phyloP scores from a whole-genome alignment of 2,113 vertebrate species.

The Progne subis region DNA sequence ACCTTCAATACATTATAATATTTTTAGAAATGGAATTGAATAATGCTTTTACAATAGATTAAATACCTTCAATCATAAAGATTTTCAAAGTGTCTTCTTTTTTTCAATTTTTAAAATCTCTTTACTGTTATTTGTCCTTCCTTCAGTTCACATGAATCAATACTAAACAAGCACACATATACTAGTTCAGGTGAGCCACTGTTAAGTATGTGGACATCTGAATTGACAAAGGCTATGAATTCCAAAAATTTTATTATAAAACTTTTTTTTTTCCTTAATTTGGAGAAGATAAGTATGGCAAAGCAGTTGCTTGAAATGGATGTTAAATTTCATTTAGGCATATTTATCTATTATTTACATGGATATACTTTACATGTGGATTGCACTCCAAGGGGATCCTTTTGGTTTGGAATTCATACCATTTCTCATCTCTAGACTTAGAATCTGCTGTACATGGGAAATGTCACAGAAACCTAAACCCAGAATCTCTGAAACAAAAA shows the following conservation, averaged over 20 bases:
- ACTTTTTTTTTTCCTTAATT: neutral
- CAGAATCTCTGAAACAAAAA: neutral
- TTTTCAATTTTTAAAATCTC: neutral
- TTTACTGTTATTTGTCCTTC: neutral
- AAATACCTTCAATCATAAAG: neutral
- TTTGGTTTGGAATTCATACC: accelerated
- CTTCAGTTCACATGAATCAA: neutral
- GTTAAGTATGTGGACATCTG: neutral
- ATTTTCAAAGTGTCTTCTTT: neutral
- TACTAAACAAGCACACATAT: neutral
- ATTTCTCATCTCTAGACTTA: neutral
- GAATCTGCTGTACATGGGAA: neutral
- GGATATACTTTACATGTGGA: neutral
- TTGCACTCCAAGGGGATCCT: accelerated
- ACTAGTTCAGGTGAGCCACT: accelerated
- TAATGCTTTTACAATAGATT: neutral
- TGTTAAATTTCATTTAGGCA: neutral
- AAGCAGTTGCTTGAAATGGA: neutral
- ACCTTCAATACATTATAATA: neutral
- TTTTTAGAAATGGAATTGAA: neutral
- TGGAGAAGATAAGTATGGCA: neutral
- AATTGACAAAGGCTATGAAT: neutral
- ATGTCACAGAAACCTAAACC: neutral
- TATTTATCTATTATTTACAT: neutral
- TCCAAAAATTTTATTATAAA: neutral